Evolutionary conservation across 2,113 vertebrate genomes (phyloP), one percentile per base, ranked within the genome.

Genomic region (Gymnorhina tibicen): DNA sequence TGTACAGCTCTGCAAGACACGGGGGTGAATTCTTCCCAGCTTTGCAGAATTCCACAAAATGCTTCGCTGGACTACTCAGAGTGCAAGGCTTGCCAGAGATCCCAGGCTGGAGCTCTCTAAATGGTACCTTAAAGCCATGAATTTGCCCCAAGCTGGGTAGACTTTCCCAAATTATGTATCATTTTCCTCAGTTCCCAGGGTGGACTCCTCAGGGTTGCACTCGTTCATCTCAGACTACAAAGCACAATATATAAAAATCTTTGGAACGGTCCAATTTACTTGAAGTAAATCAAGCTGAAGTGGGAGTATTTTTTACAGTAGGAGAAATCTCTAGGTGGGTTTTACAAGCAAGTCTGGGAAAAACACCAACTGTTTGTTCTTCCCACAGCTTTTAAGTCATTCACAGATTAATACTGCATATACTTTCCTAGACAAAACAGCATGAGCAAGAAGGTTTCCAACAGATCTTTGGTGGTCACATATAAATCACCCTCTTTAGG

Each of bases 311-410:
- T 95, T 92, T 96, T 93, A 94, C 92, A 93, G 88, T 88, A 86
- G 92, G 95, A 92, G 93, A 95, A 95, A 91, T 77, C 95, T 93
- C 95, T 95, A 96, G 88, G 96, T 96, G 93, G 95, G 90, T 94
- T 96, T 96, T 95, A 96, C 91, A 96, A 96, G 93, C 81, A 66
- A 96, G 85, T 95, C 94, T 95, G 95, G 93, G 95, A 95, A 97
- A 95, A 95, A 82, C 86, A 96, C 85, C 93, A 96, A 92, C 72
- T 90, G 92, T 96, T 96, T 95, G 94, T 91, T 96, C 96, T 96
- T 97, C 76, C 86, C 96, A 95, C 88, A 93, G 93, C 83, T 92
- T 96, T 93, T 81, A 95, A 94, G 95, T 75, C 83, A 84, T 76
- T 96, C 90, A 92, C 91, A 96, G 92, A 96, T 91, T 93, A 93